A percentile compares a stretch with the other conserved stretches of the same genome.
Conservation (phyloP, 1,140 invertebrate genomes). For the Epicauta chinensis region DNA sequence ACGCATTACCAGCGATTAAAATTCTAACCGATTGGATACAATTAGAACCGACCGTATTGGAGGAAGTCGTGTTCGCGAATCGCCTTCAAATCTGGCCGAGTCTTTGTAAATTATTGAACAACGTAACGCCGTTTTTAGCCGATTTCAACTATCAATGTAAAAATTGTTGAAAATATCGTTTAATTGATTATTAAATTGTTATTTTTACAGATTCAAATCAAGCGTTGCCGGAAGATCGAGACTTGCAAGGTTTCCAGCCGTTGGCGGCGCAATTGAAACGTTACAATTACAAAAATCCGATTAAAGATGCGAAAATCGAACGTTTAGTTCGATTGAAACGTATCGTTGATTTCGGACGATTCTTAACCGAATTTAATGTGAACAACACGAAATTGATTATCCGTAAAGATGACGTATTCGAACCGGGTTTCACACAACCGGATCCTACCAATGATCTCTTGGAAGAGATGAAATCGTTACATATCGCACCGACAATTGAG, state of each 20-base stretch:
- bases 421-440: conserved; percentile 38
- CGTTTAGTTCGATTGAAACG: conserved; percentile 41
- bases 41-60: conserved; percentile 51
- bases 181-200: conserved; percentile 19
- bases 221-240: conserved; percentile 72
- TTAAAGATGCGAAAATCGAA: conserved; percentile 27
- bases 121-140: conserved; percentile 49
- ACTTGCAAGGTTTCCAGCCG: conserved; percentile 72
- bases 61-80: conserved; percentile 54
- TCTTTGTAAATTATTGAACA: conserved; percentile 67
- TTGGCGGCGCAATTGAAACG: conserved; percentile 55
- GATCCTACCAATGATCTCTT: conserved; percentile 40
- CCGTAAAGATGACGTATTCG: conserved; percentile 27
- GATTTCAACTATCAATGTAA: conserved; percentile 48
- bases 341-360: conserved; percentile 47
- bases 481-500: conserved; percentile 21
- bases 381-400: conserved; percentile 43
- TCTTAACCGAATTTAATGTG: conserved; percentile 44
- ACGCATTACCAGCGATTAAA: conserved; percentile 63
- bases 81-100: conserved; percentile 72
- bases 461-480: conserved; percentile 41
- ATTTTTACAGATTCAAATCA: conserved; percentile 54
- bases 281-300: conserved; percentile 45
- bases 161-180: conserved; percentile 20
- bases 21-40: conserved; percentile 66